phyloP scores from a whole-genome alignment of 2,113 vertebrate genomes.

The Perognathus longimembris region DNA sequence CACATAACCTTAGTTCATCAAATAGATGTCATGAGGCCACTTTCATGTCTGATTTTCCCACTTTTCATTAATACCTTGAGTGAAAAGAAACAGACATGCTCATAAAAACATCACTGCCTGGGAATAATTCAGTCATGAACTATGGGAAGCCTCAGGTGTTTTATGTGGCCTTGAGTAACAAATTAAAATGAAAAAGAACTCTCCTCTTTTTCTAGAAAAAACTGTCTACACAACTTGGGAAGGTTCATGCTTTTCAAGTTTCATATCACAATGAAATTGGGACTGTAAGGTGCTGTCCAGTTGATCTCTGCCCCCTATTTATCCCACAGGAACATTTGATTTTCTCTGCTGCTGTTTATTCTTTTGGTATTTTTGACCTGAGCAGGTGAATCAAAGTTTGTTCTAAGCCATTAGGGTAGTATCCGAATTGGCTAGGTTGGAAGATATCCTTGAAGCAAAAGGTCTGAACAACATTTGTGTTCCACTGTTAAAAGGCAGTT shows the following conservation, averaged over 20 bases:
- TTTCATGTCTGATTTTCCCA: not conserved
- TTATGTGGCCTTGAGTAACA: accelerated
- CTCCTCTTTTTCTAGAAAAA: not conserved
- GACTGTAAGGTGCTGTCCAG: not conserved
- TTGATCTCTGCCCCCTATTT: not conserved
- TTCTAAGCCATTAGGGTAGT: not conserved
- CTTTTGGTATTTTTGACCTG: conserved; percentile 28
- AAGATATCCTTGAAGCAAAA: not conserved
- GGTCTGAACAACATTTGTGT: not conserved
- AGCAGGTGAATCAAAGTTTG: conserved; percentile 16
- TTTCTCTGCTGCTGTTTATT: conserved; percentile 32
- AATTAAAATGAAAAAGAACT: accelerated
- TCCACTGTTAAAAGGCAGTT: not conserved
- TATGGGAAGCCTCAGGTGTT: not conserved
- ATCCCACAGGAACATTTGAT: not conserved
- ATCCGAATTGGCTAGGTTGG: accelerated
- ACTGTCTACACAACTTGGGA: accelerated
- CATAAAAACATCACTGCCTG: not conserved
- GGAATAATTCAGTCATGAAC: not conserved
- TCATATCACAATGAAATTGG: not conserved
- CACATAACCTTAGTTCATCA: accelerated
- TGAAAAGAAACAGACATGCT: not conserved
- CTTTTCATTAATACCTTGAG: not conserved
- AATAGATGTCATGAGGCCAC: accelerated
- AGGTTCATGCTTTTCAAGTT: not conserved